Evolutionary conservation across 2,888 invertebrate species (phyloP), one percentile per base, ranked within the genome.

Genomic region (Pseudoips prasinana): DNA sequence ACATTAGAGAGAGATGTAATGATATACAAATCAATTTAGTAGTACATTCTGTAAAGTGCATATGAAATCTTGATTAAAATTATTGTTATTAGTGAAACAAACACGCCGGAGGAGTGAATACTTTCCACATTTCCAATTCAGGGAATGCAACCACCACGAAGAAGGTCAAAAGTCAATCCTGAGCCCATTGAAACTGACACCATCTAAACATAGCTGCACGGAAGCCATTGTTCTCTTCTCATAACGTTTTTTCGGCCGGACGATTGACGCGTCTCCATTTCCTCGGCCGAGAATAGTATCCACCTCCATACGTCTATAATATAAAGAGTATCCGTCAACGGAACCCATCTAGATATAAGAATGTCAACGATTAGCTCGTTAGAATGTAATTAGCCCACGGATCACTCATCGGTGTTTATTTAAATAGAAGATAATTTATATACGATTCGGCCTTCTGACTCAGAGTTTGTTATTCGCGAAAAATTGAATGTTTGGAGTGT

Each of bases 191-290:
- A 68, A 81, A 81, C 60, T 50, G 69, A 82, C 66, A 73, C 73
- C 61, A 30, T 73, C 79, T 73, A 67, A 79, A 80, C 66, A 75
- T 82, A 84, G 59, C 47, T 10, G 18, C 68, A 46, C 81, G 83
- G 84, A 84, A 82, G 77, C 65, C 60, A 78, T 79, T 80, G 80
- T 81, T 78, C 69, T 77, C 69, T 70, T 66, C 64, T 68, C 73
- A 73, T 66, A 53, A 40, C 55, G 59, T 64, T 78, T 78, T 73
- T 73, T 65, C 62, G 35, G 61, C 50, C 46, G 57, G 71, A 72
- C 82, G 81, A 83, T 84, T 83, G 84, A 82, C 80, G 74, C 78
- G 81, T 87, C 79, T 87, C 76, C 85, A 86, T 87, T 87, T 87
- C 87, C 84, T 74, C 65, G 63, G 66, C 53, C 71, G 49, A 79